Conservation (phyloP, 1,140 invertebrate genomes). For the Drosophila sproati region DNA sequence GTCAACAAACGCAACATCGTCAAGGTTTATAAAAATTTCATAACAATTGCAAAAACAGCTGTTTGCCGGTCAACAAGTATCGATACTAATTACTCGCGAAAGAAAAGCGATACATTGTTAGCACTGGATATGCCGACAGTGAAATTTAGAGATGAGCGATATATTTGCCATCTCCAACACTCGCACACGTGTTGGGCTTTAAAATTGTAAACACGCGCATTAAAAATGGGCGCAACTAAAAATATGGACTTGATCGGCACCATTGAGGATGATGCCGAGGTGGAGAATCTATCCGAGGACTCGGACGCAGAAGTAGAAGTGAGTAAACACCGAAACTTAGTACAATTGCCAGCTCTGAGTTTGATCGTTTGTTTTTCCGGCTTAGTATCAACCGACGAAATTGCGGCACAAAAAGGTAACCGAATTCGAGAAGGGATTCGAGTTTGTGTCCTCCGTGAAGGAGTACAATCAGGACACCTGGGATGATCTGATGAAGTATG, state of each 20-base stretch:
- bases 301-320: slow-evolving; percentile 93
- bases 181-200: slow-evolving; percentile 59
- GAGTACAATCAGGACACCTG: slow-evolving; percentile 94
- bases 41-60: slow-evolving; percentile 68
- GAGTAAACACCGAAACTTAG: slow-evolving; percentile 57
- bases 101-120: no score
- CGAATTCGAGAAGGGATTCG: slow-evolving; percentile 90
- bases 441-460: slow-evolving; percentile 89
- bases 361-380: neutral
- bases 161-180: slow-evolving; percentile 2
- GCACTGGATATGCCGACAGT: neutral
- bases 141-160: neutral
- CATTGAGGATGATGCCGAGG: slow-evolving; percentile 91
- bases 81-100: neutral
- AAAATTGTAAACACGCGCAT: slow-evolving; percentile 64
- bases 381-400: slow-evolving; percentile 92
- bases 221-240: slow-evolving; percentile 70
- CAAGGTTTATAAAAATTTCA: slow-evolving; percentile 57
- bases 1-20: slow-evolving; percentile 69
- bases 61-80: slow-evolving; percentile 13
- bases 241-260: slow-evolving; percentile 86
- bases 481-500: slow-evolving; percentile 93
- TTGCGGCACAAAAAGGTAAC: slow-evolving; percentile 89
- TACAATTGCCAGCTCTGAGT: slow-evolving; percentile 29
- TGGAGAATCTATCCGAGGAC: slow-evolving; percentile 91